These are phyloP conservation scores for Bufo bufo DNA, from an alignment of 2,113 vertebrate species.

Conservation along the genomic window DNA sequence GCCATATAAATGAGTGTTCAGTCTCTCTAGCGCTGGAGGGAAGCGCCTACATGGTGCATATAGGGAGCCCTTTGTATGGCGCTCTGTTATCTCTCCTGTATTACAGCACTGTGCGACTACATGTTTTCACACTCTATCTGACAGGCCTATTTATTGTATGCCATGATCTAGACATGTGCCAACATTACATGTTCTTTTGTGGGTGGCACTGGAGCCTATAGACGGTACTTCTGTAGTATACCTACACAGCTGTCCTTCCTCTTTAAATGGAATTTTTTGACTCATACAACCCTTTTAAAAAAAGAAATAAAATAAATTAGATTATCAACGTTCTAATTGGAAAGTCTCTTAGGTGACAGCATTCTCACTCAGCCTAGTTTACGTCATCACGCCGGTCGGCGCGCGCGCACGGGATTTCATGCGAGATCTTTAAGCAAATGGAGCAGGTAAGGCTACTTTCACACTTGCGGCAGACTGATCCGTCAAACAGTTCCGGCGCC, in stretches of 20 bases:
- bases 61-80: constrained; percentile 23
- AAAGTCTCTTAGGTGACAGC: too few species aligned
- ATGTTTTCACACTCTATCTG: background rate
- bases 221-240: too few species aligned
- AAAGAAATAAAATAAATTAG: background rate
- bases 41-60: background rate
- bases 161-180: background rate
- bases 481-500: too few species aligned
- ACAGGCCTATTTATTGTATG: constrained; percentile 9
- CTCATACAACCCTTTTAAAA: background rate
- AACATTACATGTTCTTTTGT: background rate
- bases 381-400: too few species aligned
- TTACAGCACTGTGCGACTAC: background rate
- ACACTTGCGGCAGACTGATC: too few species aligned
- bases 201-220: background rate
- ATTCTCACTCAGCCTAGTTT: too few species aligned
- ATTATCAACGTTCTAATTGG: too few species aligned
- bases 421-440: too few species aligned
- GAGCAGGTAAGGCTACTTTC: too few species aligned
- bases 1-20: constrained; percentile 8
- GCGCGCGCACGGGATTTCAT: too few species aligned
- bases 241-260: too few species aligned
- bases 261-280: too few species aligned
- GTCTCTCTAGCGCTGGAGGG: background rate
- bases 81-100: background rate